Evolutionary conservation across 53 echinoderm and acorn worm species (phyloP).

Genomic region (Zoroaster sp.): DNA sequence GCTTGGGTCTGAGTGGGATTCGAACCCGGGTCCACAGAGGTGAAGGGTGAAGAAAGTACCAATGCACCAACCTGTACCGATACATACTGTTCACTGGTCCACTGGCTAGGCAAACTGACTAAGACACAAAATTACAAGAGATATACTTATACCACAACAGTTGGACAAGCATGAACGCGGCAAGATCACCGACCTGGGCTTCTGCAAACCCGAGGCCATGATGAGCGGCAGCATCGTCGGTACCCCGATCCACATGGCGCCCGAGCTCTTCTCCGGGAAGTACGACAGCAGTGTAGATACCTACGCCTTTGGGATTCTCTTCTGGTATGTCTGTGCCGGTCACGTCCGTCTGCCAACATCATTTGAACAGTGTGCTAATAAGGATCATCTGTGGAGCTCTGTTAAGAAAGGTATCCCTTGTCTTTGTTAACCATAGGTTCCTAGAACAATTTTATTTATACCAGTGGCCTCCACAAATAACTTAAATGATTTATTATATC

Average conservation of each 20-base stretch:
- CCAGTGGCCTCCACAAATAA: too few relatives aligned
- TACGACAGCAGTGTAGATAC: constrained; percentile 98
- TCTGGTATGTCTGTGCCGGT: constrained; percentile 98
- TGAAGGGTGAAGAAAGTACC: too few relatives aligned
- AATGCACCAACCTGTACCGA: too few relatives aligned
- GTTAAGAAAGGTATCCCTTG: constrained; percentile 90
- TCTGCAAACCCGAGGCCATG: constrained; percentile 99
- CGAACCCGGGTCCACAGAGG: too few relatives aligned
- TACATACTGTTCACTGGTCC: too few relatives aligned
- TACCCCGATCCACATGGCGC: constrained; percentile 99
- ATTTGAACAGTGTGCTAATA: constrained; percentile 98
- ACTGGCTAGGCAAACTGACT: too few relatives aligned
- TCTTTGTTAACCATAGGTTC: too few relatives aligned
- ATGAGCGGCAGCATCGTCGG: constrained; percentile 99
- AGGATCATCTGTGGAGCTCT: constrained; percentile 96
- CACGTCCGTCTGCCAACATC: constrained; percentile 84
- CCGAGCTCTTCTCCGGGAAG: constrained; percentile 95
- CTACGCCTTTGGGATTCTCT: constrained; percentile 98
- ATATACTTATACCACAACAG: too few relatives aligned
- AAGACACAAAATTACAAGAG: too few relatives aligned
- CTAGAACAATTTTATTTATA: too few relatives aligned
- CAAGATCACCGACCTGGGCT: constrained; percentile 98
- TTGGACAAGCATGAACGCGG: constrained; percentile 89
- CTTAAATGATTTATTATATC: too few relatives aligned
- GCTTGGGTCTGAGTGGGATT: too few relatives aligned